Base-by-base conservation (phyloP, 2,113 vertebrate genomes). In the Tretioscincus oriximinensis region DNA sequence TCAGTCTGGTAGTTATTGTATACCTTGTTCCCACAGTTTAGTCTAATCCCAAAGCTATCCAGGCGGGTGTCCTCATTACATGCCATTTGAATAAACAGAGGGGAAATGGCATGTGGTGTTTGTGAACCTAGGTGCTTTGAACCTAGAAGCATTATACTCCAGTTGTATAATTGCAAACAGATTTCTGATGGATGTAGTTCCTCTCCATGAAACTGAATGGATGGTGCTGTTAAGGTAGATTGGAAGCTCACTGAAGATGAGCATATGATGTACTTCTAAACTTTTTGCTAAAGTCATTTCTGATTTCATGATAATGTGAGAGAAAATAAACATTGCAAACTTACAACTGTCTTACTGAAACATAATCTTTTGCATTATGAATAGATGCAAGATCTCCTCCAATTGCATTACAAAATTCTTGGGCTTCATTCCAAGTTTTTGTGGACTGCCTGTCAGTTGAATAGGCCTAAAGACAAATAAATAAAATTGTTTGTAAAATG, bases 301-400 rank as follows among this genome's bases (percentile, higher is more conserved):
- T 35, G 22, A 24, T 22, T 2, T 47, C 41, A 7, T 66, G 47
- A 28, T 26, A 1, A 58, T 51, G 31, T 41, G 5, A 76, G 28
- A 68, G 84, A 83, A 5, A 0, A 70, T 64, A 3, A 1, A 2
- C 8, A 0, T 29, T 6, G 21, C 11, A 22, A 77, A 93, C 95
- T 92, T 82, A 95, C 95, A 85, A 69, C 26, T 75, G 9, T 7
- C 68, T 51, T 71, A 96, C 82, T 11, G 87, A 16, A 0, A 45
- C 68, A 24, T 94, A 89, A 5, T 98, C 97, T 0, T 84, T 24
- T 29, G 88, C 28, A 60, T 80, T 95, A 74, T 96, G 96, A 74
- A 99, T 92, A 73, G 96, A 97, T 3, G 95, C 86, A 74, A 99
- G 91, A 72, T 99, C 95, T 47, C 97, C 98, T 31, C 97, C 97